Evolutionary conservation across 2,888 invertebrate species (phyloP).

Genomic region (Pogonocherus hispidulus): DNA sequence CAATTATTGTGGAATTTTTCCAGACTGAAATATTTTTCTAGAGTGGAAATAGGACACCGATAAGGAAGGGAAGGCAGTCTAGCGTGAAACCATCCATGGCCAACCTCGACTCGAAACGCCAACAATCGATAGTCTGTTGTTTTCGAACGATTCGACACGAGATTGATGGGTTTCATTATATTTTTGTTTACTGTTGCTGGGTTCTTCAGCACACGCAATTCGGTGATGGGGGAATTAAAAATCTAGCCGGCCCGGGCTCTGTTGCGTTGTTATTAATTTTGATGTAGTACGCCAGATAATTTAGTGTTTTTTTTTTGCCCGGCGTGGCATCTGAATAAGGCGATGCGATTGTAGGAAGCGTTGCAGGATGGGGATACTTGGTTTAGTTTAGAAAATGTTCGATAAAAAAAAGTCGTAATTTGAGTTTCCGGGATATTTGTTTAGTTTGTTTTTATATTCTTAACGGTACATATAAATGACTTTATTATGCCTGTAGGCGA

Average conservation of each 20-base stretch:
- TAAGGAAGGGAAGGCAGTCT: too few species aligned
- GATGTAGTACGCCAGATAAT: background rate
- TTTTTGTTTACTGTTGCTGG: slow-evolving; percentile 12
- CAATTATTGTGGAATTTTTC: too few species aligned
- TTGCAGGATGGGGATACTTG: background rate
- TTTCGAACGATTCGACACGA: background rate
- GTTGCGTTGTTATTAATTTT: background rate
- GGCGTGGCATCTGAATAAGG: too few species aligned
- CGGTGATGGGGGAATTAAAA: background rate
- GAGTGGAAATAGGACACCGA: too few species aligned
- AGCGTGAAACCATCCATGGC: background rate
- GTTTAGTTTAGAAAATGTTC: background rate
- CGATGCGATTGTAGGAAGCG: background rate
- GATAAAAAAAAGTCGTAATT: background rate
- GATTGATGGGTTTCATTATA: slow-evolving; percentile 16
- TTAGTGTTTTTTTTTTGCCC: background rate
- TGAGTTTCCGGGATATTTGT: background rate
- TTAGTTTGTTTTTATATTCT: background rate
- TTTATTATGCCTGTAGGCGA: too few species aligned
- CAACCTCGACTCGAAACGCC: slow-evolving; percentile 1
- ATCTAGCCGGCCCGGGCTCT: background rate
- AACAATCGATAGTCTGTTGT: background rate
- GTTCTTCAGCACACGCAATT: too few species aligned
- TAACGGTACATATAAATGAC: too few species aligned
- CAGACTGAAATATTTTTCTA: too few species aligned